Evolutionary conservation across 2,888 invertebrate genomes (phyloP).

Genomic region (Acrocera orbiculus): DNA sequence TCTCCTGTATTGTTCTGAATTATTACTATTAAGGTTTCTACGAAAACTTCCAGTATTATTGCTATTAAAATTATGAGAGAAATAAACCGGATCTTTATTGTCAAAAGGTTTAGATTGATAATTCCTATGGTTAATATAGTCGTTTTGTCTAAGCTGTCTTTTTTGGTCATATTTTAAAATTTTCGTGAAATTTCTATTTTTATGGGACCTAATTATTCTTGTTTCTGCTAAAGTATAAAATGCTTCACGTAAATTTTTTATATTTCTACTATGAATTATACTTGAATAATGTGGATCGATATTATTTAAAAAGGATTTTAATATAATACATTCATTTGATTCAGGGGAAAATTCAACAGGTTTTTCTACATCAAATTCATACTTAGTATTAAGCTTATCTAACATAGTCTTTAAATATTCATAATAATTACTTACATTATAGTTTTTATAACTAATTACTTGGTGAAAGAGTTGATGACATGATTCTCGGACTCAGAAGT

Average conservation of each 20-base stretch:
- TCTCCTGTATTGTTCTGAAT: too few species aligned
- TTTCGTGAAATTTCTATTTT: not conserved
- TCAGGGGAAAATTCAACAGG: slow-evolving; percentile 9
- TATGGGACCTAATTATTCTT: slow-evolving; percentile 6
- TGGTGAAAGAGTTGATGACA: too few species aligned
- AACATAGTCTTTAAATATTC: slow-evolving; percentile 8
- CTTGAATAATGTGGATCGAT: slow-evolving; percentile 7
- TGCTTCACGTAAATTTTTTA: slow-evolving; percentile 7
- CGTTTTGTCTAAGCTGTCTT: too few species aligned
- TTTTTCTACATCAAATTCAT: slow-evolving; percentile 8
- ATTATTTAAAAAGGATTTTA: slow-evolving; percentile 10
- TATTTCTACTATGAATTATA: slow-evolving; percentile 9
- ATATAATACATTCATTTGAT: slow-evolving; percentile 10
- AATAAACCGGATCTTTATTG: too few species aligned
- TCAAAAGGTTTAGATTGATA: too few species aligned
- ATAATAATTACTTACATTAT: slow-evolving; percentile 10
- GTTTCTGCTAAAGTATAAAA: slow-evolving; percentile 9
- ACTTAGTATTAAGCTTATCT: slow-evolving; percentile 12
- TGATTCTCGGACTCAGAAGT: too few species aligned
- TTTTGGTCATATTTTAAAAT: too few species aligned
- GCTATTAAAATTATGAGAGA: too few species aligned
- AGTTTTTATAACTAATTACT: too few species aligned
- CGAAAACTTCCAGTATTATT: too few species aligned
- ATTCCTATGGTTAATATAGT: too few species aligned
- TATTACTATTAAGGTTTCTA: too few species aligned